Base-by-base conservation (phyloP, 2,888 invertebrate species). In the Ophion ventricosus region DNA sequence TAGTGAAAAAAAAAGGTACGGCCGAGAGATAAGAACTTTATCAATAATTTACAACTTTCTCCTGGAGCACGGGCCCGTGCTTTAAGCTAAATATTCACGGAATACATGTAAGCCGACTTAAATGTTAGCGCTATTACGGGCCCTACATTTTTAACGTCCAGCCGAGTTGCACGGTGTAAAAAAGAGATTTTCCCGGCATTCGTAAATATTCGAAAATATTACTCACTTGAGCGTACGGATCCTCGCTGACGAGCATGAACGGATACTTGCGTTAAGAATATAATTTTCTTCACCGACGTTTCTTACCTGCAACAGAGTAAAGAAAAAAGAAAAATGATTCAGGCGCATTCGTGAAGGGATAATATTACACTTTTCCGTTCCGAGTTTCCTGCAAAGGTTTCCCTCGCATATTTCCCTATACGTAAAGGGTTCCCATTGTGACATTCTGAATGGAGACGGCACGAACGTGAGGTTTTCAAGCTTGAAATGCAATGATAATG, bases 241-340 rank as follows among this genome's bases (percentile, higher is more conserved):
- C 70, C 67, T 57, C 78, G 75, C 61, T 80, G 61, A 56, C 63
- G 61, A 77, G 80, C 67, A 76, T 80, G 82, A n/a, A 64, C 20
- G 29, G 86, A 84, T 85, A 64, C 73, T 82, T 57, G 84, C 81
- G 79, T 86, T 84, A 82, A 63, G 76, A 75, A 83, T 72, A 76
- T 56, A 25, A 8, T 8, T 20, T 20, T 77, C 77, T 85, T 75
- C 66, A 77, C 67, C 77, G 67, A 74, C 83, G 85, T 78, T 76
- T 83, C 87, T 86, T 85, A 88, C 88, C 88, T 86, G 87, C 76
- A 89, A 89, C 86, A 88, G 81, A 82, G 23, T 61, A 85, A 76
- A 82, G 84, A 84, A 87, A 85, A 66, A 79, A 23, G 35, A n/a
- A 67, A 49, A 35, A 8, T 67, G 23, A 40, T 49, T 56, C 2